Evolutionary conservation across 1,140 invertebrate genomes (phyloP).

Genomic region (Calosoma granatense): DNA sequence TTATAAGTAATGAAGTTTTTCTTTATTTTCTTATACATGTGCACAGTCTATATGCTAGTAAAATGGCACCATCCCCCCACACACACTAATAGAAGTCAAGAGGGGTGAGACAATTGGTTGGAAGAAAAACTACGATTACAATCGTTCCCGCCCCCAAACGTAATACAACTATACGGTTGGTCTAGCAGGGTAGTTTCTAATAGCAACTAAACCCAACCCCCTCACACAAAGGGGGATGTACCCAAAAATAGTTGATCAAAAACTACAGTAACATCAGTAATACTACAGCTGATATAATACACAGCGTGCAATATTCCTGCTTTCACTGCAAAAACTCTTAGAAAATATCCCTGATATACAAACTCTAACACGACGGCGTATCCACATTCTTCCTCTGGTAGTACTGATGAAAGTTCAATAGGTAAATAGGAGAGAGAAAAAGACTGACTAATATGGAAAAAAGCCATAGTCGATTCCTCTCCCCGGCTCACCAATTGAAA

Average conservation of each 20-base stretch:
- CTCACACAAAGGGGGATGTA: background rate
- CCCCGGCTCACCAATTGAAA: conserved; percentile 24
- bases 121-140: no score
- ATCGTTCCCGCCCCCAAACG: background rate
- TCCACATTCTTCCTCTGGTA: background rate
- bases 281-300: background rate
- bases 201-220: background rate
- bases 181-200: background rate
- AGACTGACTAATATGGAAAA: conserved; percentile 23
- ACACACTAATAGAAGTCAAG: no score
- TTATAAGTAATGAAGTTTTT: no score
- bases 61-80: no score
- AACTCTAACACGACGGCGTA: background rate
- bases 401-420: conserved; percentile 17
- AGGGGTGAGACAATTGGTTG: no score
- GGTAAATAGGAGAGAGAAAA: conserved; percentile 29
- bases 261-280: background rate
- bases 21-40: no score
- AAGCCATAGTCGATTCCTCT: conserved; percentile 23
- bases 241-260: background rate
- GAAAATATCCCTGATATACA: background rate
- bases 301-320: background rate
- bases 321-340: background rate
- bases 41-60: no score
- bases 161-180: background rate